Evolutionary conservation across 2,113 vertebrate genomes (phyloP).

Genomic region (Coracopsis vasa): DNA sequence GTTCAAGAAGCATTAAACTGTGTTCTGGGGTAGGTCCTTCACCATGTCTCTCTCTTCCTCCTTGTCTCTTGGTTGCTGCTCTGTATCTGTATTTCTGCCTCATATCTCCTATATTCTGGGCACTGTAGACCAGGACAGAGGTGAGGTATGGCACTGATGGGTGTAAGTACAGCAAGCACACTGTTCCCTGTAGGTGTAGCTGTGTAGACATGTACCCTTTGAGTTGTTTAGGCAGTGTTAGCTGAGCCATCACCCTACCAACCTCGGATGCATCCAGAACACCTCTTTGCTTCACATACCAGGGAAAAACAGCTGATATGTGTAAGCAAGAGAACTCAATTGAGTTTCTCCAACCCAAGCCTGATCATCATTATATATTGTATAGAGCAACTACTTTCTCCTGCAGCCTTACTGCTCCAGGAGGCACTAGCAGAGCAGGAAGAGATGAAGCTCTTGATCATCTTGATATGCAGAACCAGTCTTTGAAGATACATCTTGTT

Average conservation of each 20-base stretch:
- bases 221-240: background rate
- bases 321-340: background rate
- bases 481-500: background rate
- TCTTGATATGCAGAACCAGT: background rate
- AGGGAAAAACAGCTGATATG: background rate
- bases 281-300: background rate
- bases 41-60: background rate
- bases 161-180: background rate
- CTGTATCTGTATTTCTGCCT: background rate
- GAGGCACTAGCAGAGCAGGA: background rate
- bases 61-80: background rate
- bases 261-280: background rate
- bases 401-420: background rate
- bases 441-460: background rate
- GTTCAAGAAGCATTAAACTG: background rate
- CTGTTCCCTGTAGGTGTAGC: background rate
- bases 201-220: background rate
- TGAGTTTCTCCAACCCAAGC: background rate
- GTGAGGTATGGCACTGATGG: rapidly evolving
- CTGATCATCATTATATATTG: rapidly evolving
- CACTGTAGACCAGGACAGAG: background rate
- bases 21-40: background rate
- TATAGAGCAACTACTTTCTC: background rate
- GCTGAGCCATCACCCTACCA: background rate
- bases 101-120: background rate